Conservation (phyloP, 2,888 invertebrate genomes). For the Tetranychus piercei region DNA sequence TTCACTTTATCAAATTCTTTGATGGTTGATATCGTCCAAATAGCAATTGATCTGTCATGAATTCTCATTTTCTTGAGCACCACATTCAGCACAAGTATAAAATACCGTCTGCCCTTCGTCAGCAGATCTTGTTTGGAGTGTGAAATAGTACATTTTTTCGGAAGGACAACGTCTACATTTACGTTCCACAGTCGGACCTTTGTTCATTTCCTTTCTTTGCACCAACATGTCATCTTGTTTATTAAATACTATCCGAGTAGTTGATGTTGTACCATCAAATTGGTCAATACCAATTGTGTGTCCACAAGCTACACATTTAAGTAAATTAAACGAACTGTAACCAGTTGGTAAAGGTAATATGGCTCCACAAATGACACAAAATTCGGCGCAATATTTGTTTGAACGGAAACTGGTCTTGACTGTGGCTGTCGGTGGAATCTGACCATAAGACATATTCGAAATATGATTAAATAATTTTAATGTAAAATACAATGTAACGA, state of each 20-base stretch:
- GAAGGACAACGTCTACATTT: constrained; percentile 63
- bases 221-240: not conserved
- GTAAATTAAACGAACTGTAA: not conserved
- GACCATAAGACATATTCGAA: no score
- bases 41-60: not conserved
- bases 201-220: constrained; percentile 1
- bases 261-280: constrained; percentile 18
- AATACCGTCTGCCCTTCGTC: constrained; percentile 99
- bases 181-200: constrained; percentile 32
- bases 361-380: constrained; percentile 26
- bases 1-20: no score
- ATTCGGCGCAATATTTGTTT: constrained; percentile 18
- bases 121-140: constrained; percentile 79
- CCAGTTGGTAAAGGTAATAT: constrained; percentile 23
- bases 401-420: not conserved
- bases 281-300: not conserved
- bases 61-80: constrained; percentile 24
- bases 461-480: no score
- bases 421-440: not conserved
- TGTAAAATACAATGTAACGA: no score
- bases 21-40: no score
- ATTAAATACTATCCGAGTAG: constrained; percentile 19
- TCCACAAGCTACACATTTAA: constrained; percentile 18
- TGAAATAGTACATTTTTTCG: constrained; percentile 76
- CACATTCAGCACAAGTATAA: constrained; percentile 81